phyloP scores from a whole-genome alignment of 1,140 invertebrate species.

The Philotrypesis tridentata region DNA sequence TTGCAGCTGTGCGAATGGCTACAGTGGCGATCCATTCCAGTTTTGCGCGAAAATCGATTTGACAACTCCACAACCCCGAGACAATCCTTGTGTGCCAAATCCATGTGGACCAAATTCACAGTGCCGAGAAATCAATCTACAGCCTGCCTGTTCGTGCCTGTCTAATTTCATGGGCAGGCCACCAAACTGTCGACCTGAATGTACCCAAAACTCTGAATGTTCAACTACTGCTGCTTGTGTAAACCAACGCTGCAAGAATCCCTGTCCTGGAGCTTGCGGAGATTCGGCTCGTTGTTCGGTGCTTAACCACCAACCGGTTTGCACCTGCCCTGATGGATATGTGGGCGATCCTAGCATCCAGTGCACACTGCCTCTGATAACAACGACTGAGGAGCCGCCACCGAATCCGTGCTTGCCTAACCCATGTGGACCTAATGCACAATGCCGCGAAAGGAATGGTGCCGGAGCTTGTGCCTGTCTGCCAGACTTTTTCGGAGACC shows the following conservation, averaged over 20 bases:
- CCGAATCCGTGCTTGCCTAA: constrained; percentile 82
- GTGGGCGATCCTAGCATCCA: constrained; percentile 83
- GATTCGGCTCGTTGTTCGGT: constrained; percentile 82
- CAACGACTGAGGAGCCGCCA: constrained; percentile 70
- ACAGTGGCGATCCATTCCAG: constrained; percentile 86
- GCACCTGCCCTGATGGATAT: constrained; percentile 82
- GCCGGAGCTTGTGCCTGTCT: constrained; percentile 86
- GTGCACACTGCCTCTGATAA: constrained; percentile 72
- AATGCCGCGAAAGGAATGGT: constrained; percentile 83
- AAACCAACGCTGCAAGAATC: constrained; percentile 86
- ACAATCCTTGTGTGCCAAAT: constrained; percentile 82
- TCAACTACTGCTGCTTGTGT: constrained; percentile 83
- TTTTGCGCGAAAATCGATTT: constrained; percentile 77
- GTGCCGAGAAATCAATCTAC: constrained; percentile 81
- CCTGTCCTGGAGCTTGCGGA: constrained; percentile 86
- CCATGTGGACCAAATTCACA: constrained; percentile 87
- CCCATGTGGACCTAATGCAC: constrained; percentile 86
- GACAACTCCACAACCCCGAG: constrained; percentile 56
- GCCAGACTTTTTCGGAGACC: constrained; percentile 84
- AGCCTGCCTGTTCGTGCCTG: constrained; percentile 84
- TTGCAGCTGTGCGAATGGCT: constrained; percentile 83
- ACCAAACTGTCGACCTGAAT: constrained; percentile 87
- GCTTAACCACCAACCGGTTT: constrained; percentile 85
- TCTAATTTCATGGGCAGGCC: constrained; percentile 83
- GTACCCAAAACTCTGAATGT: constrained; percentile 84